Conservation (phyloP, 2,797 vertebrate genomes). For the Cirrhinus mrigala region DNA sequence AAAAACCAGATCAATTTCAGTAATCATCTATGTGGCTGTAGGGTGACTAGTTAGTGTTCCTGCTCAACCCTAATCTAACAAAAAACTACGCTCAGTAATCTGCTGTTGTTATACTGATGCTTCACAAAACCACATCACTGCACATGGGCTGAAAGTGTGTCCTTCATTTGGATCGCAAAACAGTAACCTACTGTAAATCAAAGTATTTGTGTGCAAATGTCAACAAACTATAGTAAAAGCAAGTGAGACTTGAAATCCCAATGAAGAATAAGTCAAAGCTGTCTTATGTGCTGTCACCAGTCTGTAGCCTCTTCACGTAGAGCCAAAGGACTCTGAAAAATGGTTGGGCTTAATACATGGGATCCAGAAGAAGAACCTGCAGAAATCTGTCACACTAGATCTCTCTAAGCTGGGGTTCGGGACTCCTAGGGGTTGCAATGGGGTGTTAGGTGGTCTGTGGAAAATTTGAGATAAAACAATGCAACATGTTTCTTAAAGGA, state of each 20-base stretch:
- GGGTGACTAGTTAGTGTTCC: background rate
- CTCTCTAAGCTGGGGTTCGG: background rate
- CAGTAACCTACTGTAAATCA: background rate
- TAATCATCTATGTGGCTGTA: too few species aligned
- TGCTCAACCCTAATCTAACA: background rate
- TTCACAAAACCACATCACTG: background rate
- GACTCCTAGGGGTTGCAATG: background rate
- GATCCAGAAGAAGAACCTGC: background rate
- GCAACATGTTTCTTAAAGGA: background rate
- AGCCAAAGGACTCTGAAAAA: background rate
- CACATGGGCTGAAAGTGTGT: background rate
- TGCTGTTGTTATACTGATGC: background rate
- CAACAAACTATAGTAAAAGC: background rate
- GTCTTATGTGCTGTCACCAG: constrained; percentile 6
- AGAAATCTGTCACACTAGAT: background rate
- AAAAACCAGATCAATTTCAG: too few species aligned
- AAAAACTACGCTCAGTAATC: background rate
- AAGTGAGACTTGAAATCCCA: background rate
- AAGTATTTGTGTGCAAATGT: background rate
- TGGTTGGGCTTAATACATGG: background rate
- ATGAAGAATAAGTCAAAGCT: background rate
- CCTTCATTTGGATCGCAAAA: background rate
- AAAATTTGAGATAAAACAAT: background rate
- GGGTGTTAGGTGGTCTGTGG: too few species aligned
- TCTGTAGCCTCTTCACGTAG: background rate